Base-by-base conservation (phyloP, 1,140 invertebrate genomes). In the Sarcophaga bullata region DNA sequence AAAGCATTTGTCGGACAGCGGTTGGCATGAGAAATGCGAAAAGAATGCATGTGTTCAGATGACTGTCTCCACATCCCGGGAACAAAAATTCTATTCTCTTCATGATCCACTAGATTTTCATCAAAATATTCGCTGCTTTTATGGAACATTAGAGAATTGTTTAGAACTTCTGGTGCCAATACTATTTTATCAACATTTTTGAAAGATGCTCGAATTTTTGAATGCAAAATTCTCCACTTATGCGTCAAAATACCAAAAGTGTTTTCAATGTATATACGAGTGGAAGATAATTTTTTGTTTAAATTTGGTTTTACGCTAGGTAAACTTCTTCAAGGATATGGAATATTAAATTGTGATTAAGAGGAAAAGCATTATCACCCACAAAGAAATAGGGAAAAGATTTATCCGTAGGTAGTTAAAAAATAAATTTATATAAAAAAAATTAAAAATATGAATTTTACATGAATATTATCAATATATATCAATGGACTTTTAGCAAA, bases 151-250 rank as follows among this genome's bases (percentile, higher is more conserved):
- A 76, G 37, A n/a, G 7, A 76, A 48, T 76, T 76, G 37, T 76
- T 8, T 6, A 76, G 37, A 46, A 37, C 8, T 15, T 37, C 47
- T 8, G 73, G 9, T 6, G 73, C 25, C 25, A 76, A 76, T 7
- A 76, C 73, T 7, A 76, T 37, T 76, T 76, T 76, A 76, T 76
- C 73, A 46, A 48, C 37, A n/a, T 76, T 46, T 37, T 76, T 76
- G 15, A 25, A 25, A 8, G 37, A 76, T 6, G 17, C 17, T 6
- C 9, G 73, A 37, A 76, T 76, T 8, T 8, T 7, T 48, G 6
- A 37, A 8, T 76, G 17, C 5, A 76, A n/a, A 46, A 76, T 76
- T 37, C 73, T 15, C 73, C 73, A 76, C 13, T 25, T 15, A n/a
- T 76, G 6, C 6, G 37, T 8, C 37, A 76, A 76, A 76, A 76